These are phyloP conservation scores for Caenorhabditis japonica DNA, from an alignment of 2,888 invertebrate genomes.

Conservation along the genomic window DNA sequence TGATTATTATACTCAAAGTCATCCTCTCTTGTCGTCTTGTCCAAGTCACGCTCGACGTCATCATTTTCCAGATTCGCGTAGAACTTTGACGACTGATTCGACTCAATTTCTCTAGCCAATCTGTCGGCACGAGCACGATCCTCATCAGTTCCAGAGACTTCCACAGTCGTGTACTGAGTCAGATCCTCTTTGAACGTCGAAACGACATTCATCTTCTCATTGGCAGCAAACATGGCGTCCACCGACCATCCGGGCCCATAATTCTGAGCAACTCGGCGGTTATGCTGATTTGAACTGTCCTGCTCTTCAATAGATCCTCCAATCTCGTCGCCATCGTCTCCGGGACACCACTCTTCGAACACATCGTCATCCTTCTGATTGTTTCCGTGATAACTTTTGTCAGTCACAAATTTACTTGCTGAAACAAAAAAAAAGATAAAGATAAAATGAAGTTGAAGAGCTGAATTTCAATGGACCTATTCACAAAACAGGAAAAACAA, in stretches of 20 bases:
- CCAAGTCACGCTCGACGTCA: constrained; percentile 79
- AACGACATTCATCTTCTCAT: constrained; percentile 90
- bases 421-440: constrained; percentile 4
- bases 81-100: constrained; percentile 86
- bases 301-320: constrained; percentile 39
- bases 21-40: constrained; percentile 59
- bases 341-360: constrained; percentile 55
- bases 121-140: constrained; percentile 90
- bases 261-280: constrained; percentile 29
- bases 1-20: constrained; percentile 45
- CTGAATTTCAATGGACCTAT: too few species aligned
- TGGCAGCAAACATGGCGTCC: constrained; percentile 94
- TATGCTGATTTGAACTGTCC: constrained; percentile 10
- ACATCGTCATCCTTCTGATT: constrained; percentile 38
- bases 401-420: constrained; percentile 60
- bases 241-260: constrained; percentile 89
- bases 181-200: constrained; percentile 92
- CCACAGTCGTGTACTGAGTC: constrained; percentile 89
- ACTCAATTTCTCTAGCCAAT: constrained; percentile 93
- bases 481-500: too few species aligned
- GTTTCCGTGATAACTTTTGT: constrained; percentile 56
- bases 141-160: constrained; percentile 87
- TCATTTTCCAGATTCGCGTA: constrained; percentile 88
- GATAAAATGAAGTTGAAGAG: not conserved
- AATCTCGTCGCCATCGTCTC: constrained; percentile 52